phyloP scores from a whole-genome alignment of 2,888 invertebrate genomes.

The Polymixis lichenea region DNA sequence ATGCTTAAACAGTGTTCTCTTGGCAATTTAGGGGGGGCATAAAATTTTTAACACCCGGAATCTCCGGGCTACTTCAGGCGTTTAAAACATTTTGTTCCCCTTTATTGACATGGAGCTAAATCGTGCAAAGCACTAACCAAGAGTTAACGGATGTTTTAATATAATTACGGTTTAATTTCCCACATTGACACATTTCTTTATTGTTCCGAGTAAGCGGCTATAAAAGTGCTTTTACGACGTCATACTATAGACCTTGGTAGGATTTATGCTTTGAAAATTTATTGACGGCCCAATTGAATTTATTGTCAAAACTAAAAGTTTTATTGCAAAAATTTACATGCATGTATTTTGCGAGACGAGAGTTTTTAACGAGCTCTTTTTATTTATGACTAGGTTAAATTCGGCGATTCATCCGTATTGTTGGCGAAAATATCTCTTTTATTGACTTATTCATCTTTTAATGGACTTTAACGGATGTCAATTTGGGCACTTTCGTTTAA shows the following conservation, averaged over 20 bases:
- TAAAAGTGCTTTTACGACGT: constrained; percentile 80
- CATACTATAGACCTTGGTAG: constrained; percentile 78
- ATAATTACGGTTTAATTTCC: constrained; percentile 64
- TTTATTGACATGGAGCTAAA: constrained; percentile 30
- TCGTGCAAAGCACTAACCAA: constrained; percentile 36
- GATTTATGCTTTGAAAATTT: constrained; percentile 84
- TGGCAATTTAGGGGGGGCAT: constrained; percentile 47
- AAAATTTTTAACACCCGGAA: constrained; percentile 37
- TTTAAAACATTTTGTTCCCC: constrained; percentile 32
- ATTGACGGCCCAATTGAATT: constrained; percentile 83
- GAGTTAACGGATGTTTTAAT: constrained; percentile 46
- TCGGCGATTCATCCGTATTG: constrained; percentile 29
- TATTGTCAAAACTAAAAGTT: constrained; percentile 83
- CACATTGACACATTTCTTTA: constrained; percentile 71
- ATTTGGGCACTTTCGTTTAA: constrained; percentile 3
- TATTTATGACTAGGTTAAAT: constrained; percentile 56
- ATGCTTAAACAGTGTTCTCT: constrained; percentile 34
- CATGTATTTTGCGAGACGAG: constrained; percentile 62
- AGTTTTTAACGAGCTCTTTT: constrained; percentile 63
- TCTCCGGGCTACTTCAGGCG: constrained; percentile 9
- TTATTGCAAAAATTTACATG: constrained; percentile 78
- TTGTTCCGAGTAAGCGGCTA: constrained; percentile 72
- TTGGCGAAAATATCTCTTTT: constrained; percentile 26
- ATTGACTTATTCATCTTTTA: constrained; percentile 23
- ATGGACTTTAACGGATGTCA: constrained; percentile 6